Evolutionary conservation across 2,797 vertebrate genomes (phyloP).

Genomic region (Serranus cabrilla): DNA sequence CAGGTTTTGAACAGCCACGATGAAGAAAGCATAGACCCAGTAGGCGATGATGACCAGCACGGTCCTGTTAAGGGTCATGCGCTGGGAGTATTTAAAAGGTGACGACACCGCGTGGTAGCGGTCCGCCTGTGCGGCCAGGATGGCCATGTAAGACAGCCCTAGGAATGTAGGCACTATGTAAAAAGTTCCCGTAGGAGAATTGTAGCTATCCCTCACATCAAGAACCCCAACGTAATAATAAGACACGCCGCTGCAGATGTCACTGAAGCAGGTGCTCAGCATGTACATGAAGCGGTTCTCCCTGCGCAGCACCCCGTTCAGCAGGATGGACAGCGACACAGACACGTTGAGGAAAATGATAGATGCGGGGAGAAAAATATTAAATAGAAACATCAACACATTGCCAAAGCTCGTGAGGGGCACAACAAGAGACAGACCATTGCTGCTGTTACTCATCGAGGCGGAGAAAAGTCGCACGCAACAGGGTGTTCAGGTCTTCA

Average conservation of each 20-base stretch:
- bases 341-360: slow-evolving; percentile 84
- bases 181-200: slow-evolving; percentile 79
- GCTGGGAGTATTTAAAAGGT: slow-evolving; percentile 82
- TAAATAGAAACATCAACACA: slow-evolving; percentile 82
- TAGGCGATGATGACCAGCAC: slow-evolving; percentile 77
- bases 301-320: slow-evolving; percentile 75
- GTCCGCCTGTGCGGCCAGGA: slow-evolving; percentile 86
- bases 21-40: slow-evolving; percentile 85
- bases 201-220: slow-evolving; percentile 77
- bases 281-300: slow-evolving; percentile 90
- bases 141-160: slow-evolving; percentile 87
- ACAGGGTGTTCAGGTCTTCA: slow-evolving; percentile 1
- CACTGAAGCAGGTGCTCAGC: slow-evolving; percentile 87
- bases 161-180: slow-evolving; percentile 83
- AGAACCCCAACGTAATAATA: slow-evolving; percentile 85
- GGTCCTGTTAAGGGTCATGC: slow-evolving; percentile 81
- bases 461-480: slow-evolving; percentile 9
- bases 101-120: slow-evolving; percentile 83
- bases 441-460: slow-evolving; percentile 74
- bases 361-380: slow-evolving; percentile 64
- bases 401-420: slow-evolving; percentile 80
- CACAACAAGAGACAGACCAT: slow-evolving; percentile 63
- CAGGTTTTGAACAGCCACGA: slow-evolving; percentile 78
- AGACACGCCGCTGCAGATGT: slow-evolving; percentile 84
- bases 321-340: slow-evolving; percentile 79